These are phyloP conservation scores for Eunapius fragilis DNA, from an alignment of 37 sponge, comb jelly and placozoan species.

Conservation along the genomic window DNA sequence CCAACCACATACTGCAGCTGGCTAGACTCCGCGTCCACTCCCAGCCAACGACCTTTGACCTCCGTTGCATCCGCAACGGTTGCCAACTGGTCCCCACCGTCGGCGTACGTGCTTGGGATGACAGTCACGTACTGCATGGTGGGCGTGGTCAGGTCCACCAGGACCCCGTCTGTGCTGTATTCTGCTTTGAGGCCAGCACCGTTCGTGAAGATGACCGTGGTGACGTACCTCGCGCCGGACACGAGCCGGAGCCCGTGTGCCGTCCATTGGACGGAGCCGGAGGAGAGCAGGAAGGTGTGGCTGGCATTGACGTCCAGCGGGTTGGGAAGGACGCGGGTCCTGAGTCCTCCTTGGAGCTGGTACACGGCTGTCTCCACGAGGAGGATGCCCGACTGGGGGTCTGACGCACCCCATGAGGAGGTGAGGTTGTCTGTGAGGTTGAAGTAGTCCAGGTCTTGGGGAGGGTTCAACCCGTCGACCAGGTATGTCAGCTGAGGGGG, in stretches of 20 bases:
- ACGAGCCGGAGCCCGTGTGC: conserved; percentile 11
- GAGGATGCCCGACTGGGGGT: conserved; percentile 54
- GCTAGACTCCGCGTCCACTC: conserved; percentile 47
- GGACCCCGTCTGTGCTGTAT: conserved; percentile 6
- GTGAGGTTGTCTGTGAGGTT: not conserved
- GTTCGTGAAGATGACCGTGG: conserved; percentile 36
- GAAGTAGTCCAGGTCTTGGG: conserved; percentile 32
- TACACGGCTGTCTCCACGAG: conserved; percentile 28
- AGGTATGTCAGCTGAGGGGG: conserved; percentile 56
- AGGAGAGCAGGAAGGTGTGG: not conserved
- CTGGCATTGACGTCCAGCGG: not conserved
- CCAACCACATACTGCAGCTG: conserved; percentile 47
- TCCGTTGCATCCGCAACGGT: conserved; percentile 16
- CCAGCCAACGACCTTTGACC: conserved; percentile 63
- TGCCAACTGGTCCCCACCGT: not conserved
- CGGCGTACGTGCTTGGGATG: not conserved
- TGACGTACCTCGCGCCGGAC: conserved; percentile 42
- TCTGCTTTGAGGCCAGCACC: conserved; percentile 11
- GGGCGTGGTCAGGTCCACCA: conserved; percentile 24
- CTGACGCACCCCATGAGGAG: conserved; percentile 41
- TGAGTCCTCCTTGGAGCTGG: conserved; percentile 42
- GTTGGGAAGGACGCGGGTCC: conserved; percentile 27
- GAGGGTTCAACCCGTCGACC: conserved; percentile 27
- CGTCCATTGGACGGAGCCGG: not conserved
- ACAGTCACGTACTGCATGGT: conserved; percentile 7